Evolutionary conservation across 2,113 vertebrate species (phyloP).

Genomic region (Tragulus kanchil): DNA sequence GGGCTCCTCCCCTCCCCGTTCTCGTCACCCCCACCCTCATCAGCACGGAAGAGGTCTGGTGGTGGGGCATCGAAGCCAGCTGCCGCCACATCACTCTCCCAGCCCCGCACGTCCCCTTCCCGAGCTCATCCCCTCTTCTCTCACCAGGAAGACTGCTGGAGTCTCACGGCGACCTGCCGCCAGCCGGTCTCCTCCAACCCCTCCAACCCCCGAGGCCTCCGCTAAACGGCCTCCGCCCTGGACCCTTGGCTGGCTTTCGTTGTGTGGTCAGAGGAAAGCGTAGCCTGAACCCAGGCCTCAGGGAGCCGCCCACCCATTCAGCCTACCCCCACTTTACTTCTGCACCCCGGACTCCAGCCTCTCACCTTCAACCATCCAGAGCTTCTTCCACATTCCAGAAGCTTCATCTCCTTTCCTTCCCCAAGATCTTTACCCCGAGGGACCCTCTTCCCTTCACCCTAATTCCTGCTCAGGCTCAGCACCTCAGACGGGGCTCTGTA

Average conservation of each 20-base stretch:
- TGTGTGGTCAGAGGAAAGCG: background rate
- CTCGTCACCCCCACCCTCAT: background rate
- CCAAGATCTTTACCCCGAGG: background rate
- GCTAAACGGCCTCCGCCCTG: background rate
- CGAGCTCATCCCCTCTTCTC: background rate
- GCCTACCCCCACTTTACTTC: accelerated
- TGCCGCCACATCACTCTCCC: background rate
- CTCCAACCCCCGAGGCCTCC: background rate
- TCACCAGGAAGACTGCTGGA: background rate
- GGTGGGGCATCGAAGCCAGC: background rate
- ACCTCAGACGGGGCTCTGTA: background rate
- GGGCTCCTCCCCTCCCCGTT: background rate
- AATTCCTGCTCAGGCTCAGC: background rate
- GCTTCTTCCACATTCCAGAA: background rate
- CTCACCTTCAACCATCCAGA: background rate
- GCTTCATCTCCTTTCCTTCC: too few relatives aligned
- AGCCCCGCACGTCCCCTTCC: accelerated
- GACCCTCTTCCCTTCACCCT: background rate
- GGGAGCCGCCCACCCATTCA: background rate
- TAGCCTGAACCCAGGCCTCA: background rate
- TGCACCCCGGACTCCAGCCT: background rate
- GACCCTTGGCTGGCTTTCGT: background rate
- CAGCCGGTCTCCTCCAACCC: background rate
- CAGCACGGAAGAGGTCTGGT: background rate
- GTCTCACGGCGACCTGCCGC: background rate